Evolutionary conservation across 2,888 invertebrate species (phyloP), one percentile per base, ranked within the genome.

Genomic region (Drosophila setosimentum): DNA sequence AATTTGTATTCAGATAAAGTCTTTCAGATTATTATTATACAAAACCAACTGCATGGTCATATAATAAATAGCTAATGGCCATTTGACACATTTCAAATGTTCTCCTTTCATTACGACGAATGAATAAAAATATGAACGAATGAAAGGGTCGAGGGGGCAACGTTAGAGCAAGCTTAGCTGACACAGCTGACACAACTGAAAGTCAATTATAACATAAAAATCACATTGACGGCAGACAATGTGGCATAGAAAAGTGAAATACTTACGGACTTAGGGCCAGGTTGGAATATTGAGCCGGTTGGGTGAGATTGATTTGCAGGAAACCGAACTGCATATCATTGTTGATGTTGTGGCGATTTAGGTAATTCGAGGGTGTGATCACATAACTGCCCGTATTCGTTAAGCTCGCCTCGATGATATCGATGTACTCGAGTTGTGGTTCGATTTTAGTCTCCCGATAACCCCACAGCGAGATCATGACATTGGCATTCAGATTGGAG

Each of bases 391-490:
- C 98, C 11, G 94, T 95, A 80, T 97, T 97, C 0, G 95, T 94
- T 0, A 94, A 93, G 40, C 94, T 94, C 18, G 94, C 94, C 92
- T 96, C 96, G 57, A 97, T 94, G 79, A 95, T 94, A 73, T 96
- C 96, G 67, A 98, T 98, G 91, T 95, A 98, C 71, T 97, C 94
- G 53, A 98, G 93, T 89, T 97, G 96, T 0, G 98, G 98, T 55
- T 92, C 89, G 67, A 97, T 97, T 0, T 96, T 97, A 0, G 95
- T 95, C 93, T 98, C 98, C 59, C 96, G 95, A 93, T 98, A 98
- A 0, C 98, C 98, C 97, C 97, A 98, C 16, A 98, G 92, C 0
- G 97, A 97, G 82, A 98, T 96, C 79, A 95, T 95, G 1, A 98
- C 95, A 54, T 95, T 95, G 0, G 97, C 96, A 87, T 96, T 96